These are phyloP conservation scores for Aphelinus atriplicis DNA, from an alignment of 1,140 invertebrate genomes.

Conservation along the genomic window DNA sequence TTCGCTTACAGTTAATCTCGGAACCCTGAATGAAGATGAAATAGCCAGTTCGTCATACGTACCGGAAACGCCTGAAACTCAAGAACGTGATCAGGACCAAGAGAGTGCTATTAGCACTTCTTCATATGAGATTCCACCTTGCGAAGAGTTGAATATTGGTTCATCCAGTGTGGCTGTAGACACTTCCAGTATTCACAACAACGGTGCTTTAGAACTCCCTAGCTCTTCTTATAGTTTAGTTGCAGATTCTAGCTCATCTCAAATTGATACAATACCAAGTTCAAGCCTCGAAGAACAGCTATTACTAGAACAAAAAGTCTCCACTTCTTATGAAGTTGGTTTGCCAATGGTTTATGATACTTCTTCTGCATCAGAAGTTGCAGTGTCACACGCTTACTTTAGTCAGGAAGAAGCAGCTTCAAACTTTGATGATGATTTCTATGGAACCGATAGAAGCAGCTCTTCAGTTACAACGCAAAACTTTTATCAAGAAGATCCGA, in stretches of 20 bases:
- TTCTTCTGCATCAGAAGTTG: constrained; percentile 44
- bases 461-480: constrained; percentile 57
- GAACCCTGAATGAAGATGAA: constrained; percentile 60
- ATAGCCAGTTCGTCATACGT: constrained; percentile 63
- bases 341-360: constrained; percentile 53
- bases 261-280: constrained; percentile 55
- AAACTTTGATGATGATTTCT: constrained; percentile 56
- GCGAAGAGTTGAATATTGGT: constrained; percentile 62
- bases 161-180: constrained; percentile 58
- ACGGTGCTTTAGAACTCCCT: constrained; percentile 61
- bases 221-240: constrained; percentile 62
- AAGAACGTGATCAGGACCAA: constrained; percentile 64
- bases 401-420: constrained; percentile 53
- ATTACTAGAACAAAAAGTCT: constrained; percentile 60
- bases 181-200: constrained; percentile 60
- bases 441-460: constrained; percentile 59
- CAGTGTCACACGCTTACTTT: constrained; percentile 58
- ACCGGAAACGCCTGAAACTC: constrained; percentile 63
- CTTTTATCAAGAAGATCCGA: constrained; percentile 57
- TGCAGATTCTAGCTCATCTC: constrained; percentile 60
- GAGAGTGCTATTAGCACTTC: constrained; percentile 65
- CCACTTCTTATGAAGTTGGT: constrained; percentile 60
- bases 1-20: too few relatives aligned
- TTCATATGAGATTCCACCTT: constrained; percentile 63
- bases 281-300: constrained; percentile 61